phyloP scores from a whole-genome alignment of 2,888 invertebrate genomes.

The Rhaphigaster nebulosa region DNA sequence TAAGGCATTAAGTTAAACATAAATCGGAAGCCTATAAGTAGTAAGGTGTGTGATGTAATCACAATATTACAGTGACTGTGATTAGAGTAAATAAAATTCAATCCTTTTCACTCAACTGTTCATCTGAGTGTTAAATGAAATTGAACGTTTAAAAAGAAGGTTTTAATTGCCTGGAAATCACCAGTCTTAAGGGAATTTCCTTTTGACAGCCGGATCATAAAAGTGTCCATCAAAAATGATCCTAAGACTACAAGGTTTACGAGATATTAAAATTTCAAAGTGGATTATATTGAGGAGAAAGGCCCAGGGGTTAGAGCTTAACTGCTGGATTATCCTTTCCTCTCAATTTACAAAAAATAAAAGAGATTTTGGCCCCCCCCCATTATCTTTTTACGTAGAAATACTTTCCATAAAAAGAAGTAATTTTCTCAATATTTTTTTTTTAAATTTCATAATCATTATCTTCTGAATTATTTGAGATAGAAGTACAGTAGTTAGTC shows the following conservation, averaged over 20 bases:
- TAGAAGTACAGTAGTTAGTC: no score
- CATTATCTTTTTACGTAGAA: neutral
- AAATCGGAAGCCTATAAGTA: no score
- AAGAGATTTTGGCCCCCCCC: neutral
- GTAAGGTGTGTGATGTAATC: no score
- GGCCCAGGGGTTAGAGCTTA: neutral
- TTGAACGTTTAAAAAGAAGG: neutral
- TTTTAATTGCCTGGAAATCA: neutral
- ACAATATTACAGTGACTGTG: no score
- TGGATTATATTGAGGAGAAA: neutral
- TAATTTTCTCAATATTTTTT: no score
- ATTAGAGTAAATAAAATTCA: no score
- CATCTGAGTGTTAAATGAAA: neutral
- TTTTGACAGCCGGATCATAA: neutral
- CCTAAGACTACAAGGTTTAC: neutral
- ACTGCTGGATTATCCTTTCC: neutral
- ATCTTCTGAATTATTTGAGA: no score
- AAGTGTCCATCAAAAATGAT: neutral
- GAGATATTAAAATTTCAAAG: slow-evolving; percentile 4
- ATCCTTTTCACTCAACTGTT: no score
- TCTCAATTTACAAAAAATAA: slow-evolving; percentile 7
- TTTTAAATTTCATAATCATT: no score
- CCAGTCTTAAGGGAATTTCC: neutral
- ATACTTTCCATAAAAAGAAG: neutral
- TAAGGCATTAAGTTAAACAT: no score